A percentile compares a stretch with the other conserved stretches of the same genome.
Evolutionary conservation across 92 coral and sea anemone genomes (phyloP).

Genomic region (Phenganax marumi): DNA sequence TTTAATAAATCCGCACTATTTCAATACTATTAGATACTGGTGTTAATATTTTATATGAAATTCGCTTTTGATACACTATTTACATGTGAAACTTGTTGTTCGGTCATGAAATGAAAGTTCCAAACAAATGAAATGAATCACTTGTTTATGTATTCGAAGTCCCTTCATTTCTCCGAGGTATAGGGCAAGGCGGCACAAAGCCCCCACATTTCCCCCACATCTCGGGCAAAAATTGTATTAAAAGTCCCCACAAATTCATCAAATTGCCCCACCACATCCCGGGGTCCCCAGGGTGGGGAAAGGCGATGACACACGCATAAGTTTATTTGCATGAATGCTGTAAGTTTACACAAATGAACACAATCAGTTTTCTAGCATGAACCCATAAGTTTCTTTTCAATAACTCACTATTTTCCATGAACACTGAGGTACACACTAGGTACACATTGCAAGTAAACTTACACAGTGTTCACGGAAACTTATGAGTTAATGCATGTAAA

Average conservation of each 20-base stretch:
- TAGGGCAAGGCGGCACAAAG: slow-evolving; percentile 8
- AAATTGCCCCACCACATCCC: slow-evolving; percentile 13
- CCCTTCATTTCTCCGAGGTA: not conserved
- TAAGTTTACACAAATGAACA: too few relatives aligned
- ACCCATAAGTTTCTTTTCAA: too few relatives aligned
- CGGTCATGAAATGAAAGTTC: not conserved
- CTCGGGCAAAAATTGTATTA: not conserved
- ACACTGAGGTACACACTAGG: too few relatives aligned
- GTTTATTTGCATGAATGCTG: too few relatives aligned
- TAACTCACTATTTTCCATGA: too few relatives aligned
- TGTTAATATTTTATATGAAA: not conserved
- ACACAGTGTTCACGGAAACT: too few relatives aligned
- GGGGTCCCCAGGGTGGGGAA: slow-evolving; percentile 14
- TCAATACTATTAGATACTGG: not conserved
- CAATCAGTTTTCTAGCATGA: too few relatives aligned
- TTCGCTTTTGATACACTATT: not conserved
- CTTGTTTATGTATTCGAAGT: not conserved
- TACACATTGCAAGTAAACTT: too few relatives aligned
- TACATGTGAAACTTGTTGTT: not conserved
- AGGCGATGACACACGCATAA: slow-evolving; percentile 19
- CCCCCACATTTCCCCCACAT: slow-evolving; percentile 17
- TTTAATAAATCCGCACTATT: too few relatives aligned
- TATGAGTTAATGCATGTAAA: too few relatives aligned
- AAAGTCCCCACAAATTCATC: slow-evolving; percentile 1
- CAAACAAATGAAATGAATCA: not conserved